Base-by-base conservation (phyloP, 1,140 invertebrate genomes). In the Anthonomus grandis region DNA sequence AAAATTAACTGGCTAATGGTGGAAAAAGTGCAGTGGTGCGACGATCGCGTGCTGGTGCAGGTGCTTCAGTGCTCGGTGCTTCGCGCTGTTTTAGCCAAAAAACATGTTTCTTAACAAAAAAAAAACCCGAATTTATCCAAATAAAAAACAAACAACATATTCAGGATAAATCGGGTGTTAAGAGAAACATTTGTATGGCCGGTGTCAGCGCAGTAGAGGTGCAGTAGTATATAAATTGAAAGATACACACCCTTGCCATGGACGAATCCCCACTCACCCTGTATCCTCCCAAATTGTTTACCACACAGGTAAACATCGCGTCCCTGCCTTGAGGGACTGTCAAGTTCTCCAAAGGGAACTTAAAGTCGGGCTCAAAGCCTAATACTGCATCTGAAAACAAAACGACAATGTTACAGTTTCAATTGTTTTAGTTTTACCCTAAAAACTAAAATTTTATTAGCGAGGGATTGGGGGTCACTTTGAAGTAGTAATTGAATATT, bases 251-350 rank as follows among this genome's bases (percentile, higher is more conserved):
- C 83, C 86, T 86, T 81, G 83, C 82, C 72, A 81, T 83, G 79
- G 84, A 81, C 79, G 85, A 82, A 77, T 88, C 87, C 81, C 85
- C 85, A 91, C 88, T 90, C 88, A 93, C 90, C 88, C 89, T 87
- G 82, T 91, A 89, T 84, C 89, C 87, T 71, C 89, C 90, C 70
- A 93, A 83, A 81, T 92, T 90, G 79, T 89, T 90, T 65, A 93
- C 90, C 69, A 91, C 86, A 70, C 90, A 93, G 56, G 90, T 92
- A 76, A 93, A 91, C 65, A 87, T 89, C 59, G 90, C 90, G 75
- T 92, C 90, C 64, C 90, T 80, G 45, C 90, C 90, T 74, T 91
- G 87, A 45, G 89, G 83, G 61, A 91, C 87, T 59, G 90, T 91
- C 73, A 92, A 82, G 79, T 93, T 92, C 77, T 90, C 85, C 79